Evolutionary conservation across 2,888 invertebrate genomes (phyloP), one percentile per base, ranked within the genome.

Genomic region (Melanargia galathea): DNA sequence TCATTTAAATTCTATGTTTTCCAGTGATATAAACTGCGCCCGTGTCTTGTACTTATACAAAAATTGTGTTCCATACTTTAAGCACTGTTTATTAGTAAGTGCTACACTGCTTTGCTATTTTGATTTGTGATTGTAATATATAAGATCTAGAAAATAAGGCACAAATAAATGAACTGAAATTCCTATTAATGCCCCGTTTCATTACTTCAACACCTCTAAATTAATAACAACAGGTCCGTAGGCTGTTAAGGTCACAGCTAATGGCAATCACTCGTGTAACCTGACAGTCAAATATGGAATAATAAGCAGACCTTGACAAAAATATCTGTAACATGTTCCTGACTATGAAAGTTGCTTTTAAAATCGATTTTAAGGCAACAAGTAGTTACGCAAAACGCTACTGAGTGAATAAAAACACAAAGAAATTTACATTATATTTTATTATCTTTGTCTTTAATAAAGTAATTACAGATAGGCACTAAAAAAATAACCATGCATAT

Each of bases 391-490:
- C n/a, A n/a, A n/a, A n/a, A n/a, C n/a, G 35, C 13, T 30, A 30
- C 8, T 30, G 3, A 18, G 16, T 43, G 62, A 74, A 78, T 71
- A 69, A 72, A 81, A 83, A 86, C 74, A 52, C 74, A 71, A 69
- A 70, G 68, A 78, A 82, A 85, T 87, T 88, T 87, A 87, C 86
- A 88, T 89, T 77, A 87, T 88, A 86, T 87, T 90, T 90, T 90
- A 89, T 90, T 90, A 90, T 90, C 89, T 90, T 90, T 90, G 90
- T 91, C 88, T 91, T 91, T 87, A 89, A 90, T 90, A 90, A 90
- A 90, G 90, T 91, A 90, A 90, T 90, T 91, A 91, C 87, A 90
- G 90, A 86, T 89, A 90, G 90, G 90, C 90, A 89, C 90, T 91
- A 90, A 90, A 90, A 88, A 90, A 91, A 90, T 89, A 90, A 91